These are phyloP conservation scores for Drosophila mayaguana DNA, from an alignment of 2,888 invertebrate genomes.

Conservation along the genomic window DNA sequence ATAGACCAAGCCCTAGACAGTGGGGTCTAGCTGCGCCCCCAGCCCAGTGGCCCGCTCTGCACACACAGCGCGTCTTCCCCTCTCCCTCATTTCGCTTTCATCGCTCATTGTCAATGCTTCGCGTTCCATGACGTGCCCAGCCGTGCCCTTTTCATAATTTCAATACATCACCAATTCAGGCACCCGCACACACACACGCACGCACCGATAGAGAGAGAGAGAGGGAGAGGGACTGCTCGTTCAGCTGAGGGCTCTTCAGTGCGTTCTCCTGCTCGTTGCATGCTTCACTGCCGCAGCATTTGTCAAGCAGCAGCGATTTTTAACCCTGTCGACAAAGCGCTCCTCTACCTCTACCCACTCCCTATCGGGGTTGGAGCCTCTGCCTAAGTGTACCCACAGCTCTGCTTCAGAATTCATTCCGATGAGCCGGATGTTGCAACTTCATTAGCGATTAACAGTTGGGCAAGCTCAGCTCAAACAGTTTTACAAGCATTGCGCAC, in stretches of 20 bases:
- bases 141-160: slow-evolving; percentile 76
- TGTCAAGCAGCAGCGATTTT: slow-evolving; percentile 53
- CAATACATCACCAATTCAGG: slow-evolving; percentile 62
- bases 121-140: slow-evolving; percentile 58
- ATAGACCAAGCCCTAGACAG: slow-evolving; percentile 19
- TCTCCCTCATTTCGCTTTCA: slow-evolving; percentile 47
- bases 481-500: slow-evolving; percentile 23
- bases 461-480: slow-evolving; percentile 16
- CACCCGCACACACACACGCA: slow-evolving; percentile 34
- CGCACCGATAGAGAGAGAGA: slow-evolving; percentile 18
- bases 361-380: not conserved
- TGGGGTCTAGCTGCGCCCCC: not conserved
- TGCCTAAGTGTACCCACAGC: slow-evolving; percentile 28
- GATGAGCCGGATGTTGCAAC: slow-evolving; percentile 63
- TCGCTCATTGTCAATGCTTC: slow-evolving; percentile 69
- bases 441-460: slow-evolving; percentile 55
- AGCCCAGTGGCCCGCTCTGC: not conserved
- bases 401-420: slow-evolving; percentile 19
- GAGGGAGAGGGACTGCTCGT: slow-evolving; percentile 16
- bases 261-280: slow-evolving; percentile 23
- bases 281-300: slow-evolving; percentile 65
- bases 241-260: slow-evolving; percentile 58
- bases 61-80: not conserved
- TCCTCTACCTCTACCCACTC: not conserved
- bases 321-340: slow-evolving; percentile 35